Evolutionary conservation across 2,797 vertebrate species (phyloP).

Genomic region (Cyclopterus lumpus): DNA sequence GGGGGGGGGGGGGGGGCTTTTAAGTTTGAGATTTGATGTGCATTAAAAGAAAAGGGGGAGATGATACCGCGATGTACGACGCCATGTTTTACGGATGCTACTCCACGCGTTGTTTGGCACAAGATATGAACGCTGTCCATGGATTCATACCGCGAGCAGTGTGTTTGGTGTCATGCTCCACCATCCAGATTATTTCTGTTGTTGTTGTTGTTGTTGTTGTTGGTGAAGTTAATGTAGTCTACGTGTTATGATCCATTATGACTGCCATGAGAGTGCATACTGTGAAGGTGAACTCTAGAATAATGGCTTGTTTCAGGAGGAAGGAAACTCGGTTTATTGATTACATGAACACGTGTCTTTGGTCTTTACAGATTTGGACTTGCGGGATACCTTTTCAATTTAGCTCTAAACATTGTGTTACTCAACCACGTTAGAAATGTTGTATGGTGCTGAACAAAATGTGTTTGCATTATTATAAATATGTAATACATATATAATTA

Average conservation of each 20-base stretch:
- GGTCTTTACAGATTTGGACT: not conserved
- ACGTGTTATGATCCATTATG: not conserved
- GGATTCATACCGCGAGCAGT: too few relatives aligned
- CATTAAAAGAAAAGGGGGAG: not conserved
- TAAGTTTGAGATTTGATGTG: constrained; percentile 13
- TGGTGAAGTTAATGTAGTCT: not conserved
- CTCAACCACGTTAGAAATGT: not conserved
- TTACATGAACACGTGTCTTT: too few relatives aligned
- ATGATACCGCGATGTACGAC: not conserved
- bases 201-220: too few relatives aligned
- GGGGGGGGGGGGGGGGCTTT: not conserved
- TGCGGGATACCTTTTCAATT: not conserved
- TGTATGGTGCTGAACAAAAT: not conserved
- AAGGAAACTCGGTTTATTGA: not conserved
- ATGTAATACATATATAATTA: not conserved
- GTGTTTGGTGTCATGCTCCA: not conserved
- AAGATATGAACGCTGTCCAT: not conserved
- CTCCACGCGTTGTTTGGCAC: not conserved
- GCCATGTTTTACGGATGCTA: not conserved
- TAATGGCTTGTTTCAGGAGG: not conserved
- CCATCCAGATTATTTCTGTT: not conserved
- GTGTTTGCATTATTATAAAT: not conserved
- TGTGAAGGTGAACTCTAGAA: not conserved
- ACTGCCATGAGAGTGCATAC: too few relatives aligned
- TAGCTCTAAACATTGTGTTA: not conserved